Conservation (phyloP, 2,113 vertebrate species). For the Struthio camelus region DNA sequence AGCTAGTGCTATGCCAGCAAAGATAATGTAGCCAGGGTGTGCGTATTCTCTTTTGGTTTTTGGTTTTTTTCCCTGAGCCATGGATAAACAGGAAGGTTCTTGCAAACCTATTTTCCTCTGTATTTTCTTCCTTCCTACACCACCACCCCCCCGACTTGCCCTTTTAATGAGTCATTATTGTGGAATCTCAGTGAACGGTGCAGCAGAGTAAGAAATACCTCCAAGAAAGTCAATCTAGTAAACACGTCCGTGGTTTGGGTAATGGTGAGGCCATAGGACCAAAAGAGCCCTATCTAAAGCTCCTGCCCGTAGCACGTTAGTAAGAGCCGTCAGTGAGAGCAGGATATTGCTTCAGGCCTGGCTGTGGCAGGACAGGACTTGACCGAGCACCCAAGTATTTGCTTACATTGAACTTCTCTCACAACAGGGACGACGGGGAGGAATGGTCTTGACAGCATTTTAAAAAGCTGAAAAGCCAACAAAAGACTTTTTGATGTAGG, state of each 20-base stretch:
- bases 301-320: neutral
- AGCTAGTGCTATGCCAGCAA: neutral
- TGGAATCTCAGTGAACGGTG: neutral
- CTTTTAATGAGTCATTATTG: constrained; percentile 5
- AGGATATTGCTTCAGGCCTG: neutral
- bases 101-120: neutral
- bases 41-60: neutral
- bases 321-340: neutral
- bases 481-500: neutral
- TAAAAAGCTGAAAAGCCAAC: neutral
- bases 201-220: neutral
- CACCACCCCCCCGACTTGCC: neutral
- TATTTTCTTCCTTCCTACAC: neutral
- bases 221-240: neutral
- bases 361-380: neutral
- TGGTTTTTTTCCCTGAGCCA: neutral
- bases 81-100: constrained; percentile 45
- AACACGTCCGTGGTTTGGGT: neutral
- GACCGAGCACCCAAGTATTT: neutral
- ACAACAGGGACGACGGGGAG: neutral
- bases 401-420: neutral
- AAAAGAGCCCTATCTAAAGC: neutral
- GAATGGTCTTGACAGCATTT: neutral
- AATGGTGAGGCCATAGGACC: neutral
- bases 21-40: constrained; percentile 6